phyloP scores from a whole-genome alignment of 2,113 vertebrate species.

The human (Homo sapiens) region DNA sequence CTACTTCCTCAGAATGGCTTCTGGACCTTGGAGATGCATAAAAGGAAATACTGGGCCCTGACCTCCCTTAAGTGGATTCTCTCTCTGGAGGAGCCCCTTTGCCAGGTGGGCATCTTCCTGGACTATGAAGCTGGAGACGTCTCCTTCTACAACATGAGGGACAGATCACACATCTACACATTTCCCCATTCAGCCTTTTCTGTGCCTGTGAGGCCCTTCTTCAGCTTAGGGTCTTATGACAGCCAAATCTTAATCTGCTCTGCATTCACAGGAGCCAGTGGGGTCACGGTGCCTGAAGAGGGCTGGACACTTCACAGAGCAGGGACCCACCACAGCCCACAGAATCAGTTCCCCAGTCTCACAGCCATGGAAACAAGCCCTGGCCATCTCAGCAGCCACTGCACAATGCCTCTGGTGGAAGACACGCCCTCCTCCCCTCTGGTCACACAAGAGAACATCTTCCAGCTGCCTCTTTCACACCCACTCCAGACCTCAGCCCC shows the following conservation, averaged over 20 bases:
- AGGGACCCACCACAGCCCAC: not conserved
- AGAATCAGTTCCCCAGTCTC: not conserved
- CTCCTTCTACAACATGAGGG: constrained; percentile 71
- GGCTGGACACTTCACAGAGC: constrained; percentile 54
- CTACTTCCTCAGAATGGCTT: constrained; percentile 75
- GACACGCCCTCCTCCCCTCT: not conserved
- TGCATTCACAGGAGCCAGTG: constrained; percentile 9
- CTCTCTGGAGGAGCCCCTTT: not conserved
- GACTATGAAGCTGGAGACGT: constrained; percentile 64
- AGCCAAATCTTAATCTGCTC: constrained; percentile 66
- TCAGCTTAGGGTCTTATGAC: constrained; percentile 64
- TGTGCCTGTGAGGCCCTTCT: constrained; percentile 60
- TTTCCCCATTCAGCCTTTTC: not conserved
- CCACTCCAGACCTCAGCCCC: too few relatives aligned
- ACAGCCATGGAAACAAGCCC: not conserved
- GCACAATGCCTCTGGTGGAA: not conserved
- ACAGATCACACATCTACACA: constrained; percentile 55
- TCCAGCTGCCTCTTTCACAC: accelerated
- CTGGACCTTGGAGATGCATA: constrained; percentile 72
- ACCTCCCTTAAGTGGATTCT: constrained; percentile 57
- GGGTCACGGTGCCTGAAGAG: constrained; percentile 44
- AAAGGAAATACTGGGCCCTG: constrained; percentile 62
- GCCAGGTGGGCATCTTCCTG: constrained; percentile 48
- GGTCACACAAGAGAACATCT: not conserved
- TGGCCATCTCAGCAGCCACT: not conserved